These are phyloP conservation scores for Buceros bicornis DNA, from an alignment of 2,797 vertebrate species.

Conservation along the genomic window DNA sequence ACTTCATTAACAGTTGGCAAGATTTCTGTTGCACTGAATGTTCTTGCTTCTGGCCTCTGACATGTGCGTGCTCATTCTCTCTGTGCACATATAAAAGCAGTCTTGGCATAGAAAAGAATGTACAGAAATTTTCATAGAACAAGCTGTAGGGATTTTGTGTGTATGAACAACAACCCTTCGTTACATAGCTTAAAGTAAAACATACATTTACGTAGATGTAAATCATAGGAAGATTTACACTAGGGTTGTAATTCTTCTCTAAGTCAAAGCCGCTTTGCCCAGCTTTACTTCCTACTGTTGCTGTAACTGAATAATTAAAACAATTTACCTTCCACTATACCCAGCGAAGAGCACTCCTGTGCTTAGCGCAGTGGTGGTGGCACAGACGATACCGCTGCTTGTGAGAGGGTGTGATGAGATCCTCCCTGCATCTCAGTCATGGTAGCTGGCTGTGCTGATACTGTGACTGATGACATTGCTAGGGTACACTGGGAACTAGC, in stretches of 20 bases:
- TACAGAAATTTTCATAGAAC: neutral
- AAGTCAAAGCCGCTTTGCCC: constrained; percentile 46
- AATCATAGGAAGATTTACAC: constrained; percentile 38
- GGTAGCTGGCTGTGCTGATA: accelerated
- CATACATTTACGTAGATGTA: neutral
- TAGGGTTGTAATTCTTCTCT: constrained; percentile 20
- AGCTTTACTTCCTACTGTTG: constrained; percentile 13
- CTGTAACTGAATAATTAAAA: neutral
- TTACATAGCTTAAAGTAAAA: constrained; percentile 2
- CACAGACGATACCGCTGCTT: accelerated
- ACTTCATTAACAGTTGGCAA: neutral
- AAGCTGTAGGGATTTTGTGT: neutral
- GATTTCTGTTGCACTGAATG: neutral
- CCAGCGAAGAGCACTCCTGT: neutral
- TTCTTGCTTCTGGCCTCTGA: neutral
- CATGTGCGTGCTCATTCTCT: neutral
- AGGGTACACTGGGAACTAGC: neutral
- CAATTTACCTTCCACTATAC: neutral
- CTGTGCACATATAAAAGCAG: neutral
- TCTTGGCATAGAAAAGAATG: neutral
- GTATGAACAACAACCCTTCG: neutral
- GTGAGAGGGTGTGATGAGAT: neutral
- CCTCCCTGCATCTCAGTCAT: neutral
- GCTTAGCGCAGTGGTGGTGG: accelerated
- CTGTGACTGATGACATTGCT: neutral